Evolutionary conservation across 2,888 invertebrate genomes (phyloP), one percentile per base, ranked within the genome.

Genomic region (Scaptomyza parva): DNA sequence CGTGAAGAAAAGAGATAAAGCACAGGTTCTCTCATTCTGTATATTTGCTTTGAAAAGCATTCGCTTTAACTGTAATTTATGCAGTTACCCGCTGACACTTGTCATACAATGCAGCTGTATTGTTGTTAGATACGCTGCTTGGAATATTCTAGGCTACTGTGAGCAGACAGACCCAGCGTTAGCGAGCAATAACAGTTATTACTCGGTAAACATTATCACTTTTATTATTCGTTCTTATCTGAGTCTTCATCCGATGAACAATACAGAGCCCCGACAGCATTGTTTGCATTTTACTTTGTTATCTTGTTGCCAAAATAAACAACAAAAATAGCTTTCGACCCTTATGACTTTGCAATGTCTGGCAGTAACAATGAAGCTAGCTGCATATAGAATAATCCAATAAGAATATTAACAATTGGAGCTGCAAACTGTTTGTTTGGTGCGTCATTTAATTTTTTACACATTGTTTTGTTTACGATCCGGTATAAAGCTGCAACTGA

Each of bases 231-330:
- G 14, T 12, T 11, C 45, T 78, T 78, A 75, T 76, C 70, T 62
- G 14, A 9, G 8, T 47, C 28, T 39, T 33, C 72, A 59, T 67
- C 55, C 67, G 14, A 50, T 17, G 30, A 62, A 44, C 26, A 33
- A 20, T 33, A 14, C 20, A 20, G 18, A 52, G 55, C 44, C n/a
- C 47, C 20, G 58, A 66, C 70, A 59, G 64, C 48, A 44, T 60
- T 78, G 53, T 78, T 75, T 70, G 48, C 60, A 39, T 37, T 55
- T 5, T 43, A 39, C 45, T 51, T 50, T 55, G 39, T 77, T 70
- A 75, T 78, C 78, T 75, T 9, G 43, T 35, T 64, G 47, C 43
- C 51, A 75, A 75, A 75, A 64, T 50, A 67, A 59, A 72, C 57
- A 53, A 47, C 43, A 58, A 45, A 2, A 64, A 50, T 26, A 22